A percentile compares a stretch with the other conserved stretches of the same genome.
Evolutionary conservation across 1,140 invertebrate species (phyloP).

Genomic region (Centruroides sculpturatus): DNA sequence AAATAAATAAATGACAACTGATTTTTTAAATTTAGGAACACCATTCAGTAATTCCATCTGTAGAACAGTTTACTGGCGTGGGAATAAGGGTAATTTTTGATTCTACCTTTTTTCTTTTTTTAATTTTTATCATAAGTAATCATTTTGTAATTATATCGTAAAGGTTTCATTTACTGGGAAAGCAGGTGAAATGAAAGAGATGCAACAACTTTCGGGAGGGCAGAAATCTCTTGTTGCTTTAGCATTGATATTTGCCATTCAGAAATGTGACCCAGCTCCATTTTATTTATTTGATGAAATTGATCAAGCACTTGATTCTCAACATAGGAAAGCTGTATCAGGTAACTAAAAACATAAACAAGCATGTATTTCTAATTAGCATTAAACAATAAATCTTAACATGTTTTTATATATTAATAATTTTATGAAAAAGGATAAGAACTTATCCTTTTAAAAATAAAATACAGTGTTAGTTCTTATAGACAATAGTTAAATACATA

Average conservation of each 20-base stretch:
- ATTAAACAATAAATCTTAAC: too few species aligned
- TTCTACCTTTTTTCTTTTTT: neutral
- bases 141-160: slow-evolving; percentile 20
- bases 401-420: too few species aligned
- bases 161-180: slow-evolving; percentile 76
- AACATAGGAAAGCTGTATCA: slow-evolving; percentile 92
- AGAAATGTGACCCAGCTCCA: slow-evolving; percentile 98
- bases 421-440: too few species aligned
- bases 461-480: too few species aligned
- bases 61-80: slow-evolving; percentile 41
- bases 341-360: slow-evolving; percentile 26
- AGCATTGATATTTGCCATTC: slow-evolving; percentile 96
- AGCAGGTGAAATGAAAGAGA: slow-evolving; percentile 92
- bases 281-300: slow-evolving; percentile 99
- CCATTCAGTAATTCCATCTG: slow-evolving; percentile 23
- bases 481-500: too few species aligned
- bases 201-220: slow-evolving; percentile 97
- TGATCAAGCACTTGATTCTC: slow-evolving; percentile 90
- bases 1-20: too few species aligned
- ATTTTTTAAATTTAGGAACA: too few species aligned
- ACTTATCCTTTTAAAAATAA: too few species aligned
- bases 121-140: slow-evolving; percentile 10
- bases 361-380: too few species aligned
- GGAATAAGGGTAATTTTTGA: slow-evolving; percentile 33
- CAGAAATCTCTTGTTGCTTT: slow-evolving; percentile 97